phyloP scores from a whole-genome alignment of 2,888 invertebrate genomes.

The Pimpla rufipes region DNA sequence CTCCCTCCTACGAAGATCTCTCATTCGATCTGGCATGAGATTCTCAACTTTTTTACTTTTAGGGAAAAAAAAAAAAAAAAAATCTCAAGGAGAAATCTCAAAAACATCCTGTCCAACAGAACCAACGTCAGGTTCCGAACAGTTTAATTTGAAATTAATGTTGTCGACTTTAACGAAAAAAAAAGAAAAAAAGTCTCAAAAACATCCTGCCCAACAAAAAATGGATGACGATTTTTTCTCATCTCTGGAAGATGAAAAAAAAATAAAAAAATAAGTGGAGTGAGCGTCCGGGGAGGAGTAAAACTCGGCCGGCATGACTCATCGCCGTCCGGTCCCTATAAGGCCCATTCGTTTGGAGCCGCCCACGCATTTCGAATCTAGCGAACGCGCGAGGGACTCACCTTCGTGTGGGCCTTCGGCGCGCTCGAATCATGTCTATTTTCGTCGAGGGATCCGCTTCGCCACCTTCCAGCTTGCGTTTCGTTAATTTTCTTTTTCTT shows the following conservation, averaged over 20 bases:
- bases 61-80: neutral
- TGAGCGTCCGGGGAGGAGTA: neutral
- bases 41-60: no score
- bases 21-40: no score
- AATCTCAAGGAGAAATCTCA: no score
- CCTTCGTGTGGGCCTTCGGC: neutral
- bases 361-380: constrained; percentile 23
- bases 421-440: constrained; percentile 33
- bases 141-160: constrained; percentile 37
- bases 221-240: no score
- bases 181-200: no score
- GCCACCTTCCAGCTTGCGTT: neutral
- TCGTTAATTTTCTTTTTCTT: neutral
- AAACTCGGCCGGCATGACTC: constrained; percentile 69
- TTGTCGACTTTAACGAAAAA: neutral
- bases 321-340: constrained; percentile 64
- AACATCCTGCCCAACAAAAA: no score
- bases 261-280: neutral
- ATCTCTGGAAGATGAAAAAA: no score
- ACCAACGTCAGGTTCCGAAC: neutral
- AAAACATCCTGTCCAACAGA: neutral
- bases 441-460: neutral
- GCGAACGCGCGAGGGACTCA: constrained; percentile 7
- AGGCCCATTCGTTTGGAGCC: constrained; percentile 55
- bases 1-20: no score